phyloP scores from a whole-genome alignment of 2,113 vertebrate species.

The Nibea coibor region DNA sequence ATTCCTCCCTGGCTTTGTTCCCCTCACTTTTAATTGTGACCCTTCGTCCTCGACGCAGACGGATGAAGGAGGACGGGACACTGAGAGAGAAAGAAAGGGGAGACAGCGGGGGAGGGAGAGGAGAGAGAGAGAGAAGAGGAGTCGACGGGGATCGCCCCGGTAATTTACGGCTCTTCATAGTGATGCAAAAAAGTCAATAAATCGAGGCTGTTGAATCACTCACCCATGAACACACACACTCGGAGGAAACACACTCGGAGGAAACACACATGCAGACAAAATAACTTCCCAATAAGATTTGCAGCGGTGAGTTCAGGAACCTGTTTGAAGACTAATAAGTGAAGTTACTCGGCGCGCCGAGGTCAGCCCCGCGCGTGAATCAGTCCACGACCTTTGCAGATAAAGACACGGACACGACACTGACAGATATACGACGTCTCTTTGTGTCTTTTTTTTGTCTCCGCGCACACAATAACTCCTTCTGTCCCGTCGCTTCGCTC shows the following conservation, averaged over 20 bases:
- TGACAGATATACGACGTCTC: conserved; percentile 54
- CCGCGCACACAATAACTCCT: conserved; percentile 20
- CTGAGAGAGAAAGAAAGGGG: background rate
- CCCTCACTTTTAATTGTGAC: conserved; percentile 34
- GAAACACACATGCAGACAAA: background rate
- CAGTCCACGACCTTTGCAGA: conserved; percentile 55
- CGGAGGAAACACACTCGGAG: background rate
- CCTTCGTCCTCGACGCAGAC: conserved; percentile 30
- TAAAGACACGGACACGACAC: conserved; percentile 50
- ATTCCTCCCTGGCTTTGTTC: background rate
- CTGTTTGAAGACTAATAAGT: conserved; percentile 28
- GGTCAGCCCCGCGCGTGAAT: conserved; percentile 15
- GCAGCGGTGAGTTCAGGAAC: background rate
- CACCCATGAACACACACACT: background rate
- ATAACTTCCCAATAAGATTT: background rate
- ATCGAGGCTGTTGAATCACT: conserved; percentile 48
- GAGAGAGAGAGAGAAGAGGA: conserved; percentile 6
- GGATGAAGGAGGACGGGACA: background rate
- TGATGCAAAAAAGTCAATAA: conserved; percentile 78
- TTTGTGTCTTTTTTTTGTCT: conserved; percentile 41
- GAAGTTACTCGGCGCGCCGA: background rate
- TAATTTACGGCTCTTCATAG: conserved; percentile 78
- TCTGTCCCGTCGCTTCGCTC: background rate
- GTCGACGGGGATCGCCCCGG: conserved; percentile 32
- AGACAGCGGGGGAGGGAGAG: background rate